Percentiles rank a stretch among this genome's conserved stretches.
Conservation (phyloP, 2,888 invertebrate species). For the Parnassius orleans region DNA sequence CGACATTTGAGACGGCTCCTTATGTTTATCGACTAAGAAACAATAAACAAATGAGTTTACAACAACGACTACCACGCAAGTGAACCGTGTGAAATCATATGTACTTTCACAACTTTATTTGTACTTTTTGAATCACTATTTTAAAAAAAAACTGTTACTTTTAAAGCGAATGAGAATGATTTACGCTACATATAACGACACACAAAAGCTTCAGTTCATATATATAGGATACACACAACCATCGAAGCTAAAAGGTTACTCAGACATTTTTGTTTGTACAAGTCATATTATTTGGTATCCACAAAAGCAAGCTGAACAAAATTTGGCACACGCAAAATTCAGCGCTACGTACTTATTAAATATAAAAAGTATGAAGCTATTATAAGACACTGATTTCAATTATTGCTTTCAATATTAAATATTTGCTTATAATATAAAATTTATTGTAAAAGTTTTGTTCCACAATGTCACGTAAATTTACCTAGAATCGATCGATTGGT, state of each 20-base stretch:
- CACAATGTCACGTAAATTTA: conserved; percentile 14
- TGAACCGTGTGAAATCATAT: conserved; percentile 29
- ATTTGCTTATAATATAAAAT: conserved; percentile 13
- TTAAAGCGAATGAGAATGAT: conserved; percentile 4
- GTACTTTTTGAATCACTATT: conserved; percentile 74
- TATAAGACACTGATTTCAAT: conserved; percentile 28
- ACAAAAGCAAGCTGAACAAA: conserved; percentile 30
- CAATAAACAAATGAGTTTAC: conserved; percentile 19
- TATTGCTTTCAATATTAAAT: conserved; percentile 23
- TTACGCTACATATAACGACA: conserved; percentile 5
- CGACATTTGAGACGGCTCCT: not conserved
- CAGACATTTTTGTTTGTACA: conserved; percentile 18
- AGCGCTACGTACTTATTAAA: conserved; percentile 4
- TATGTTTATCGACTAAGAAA: conserved; percentile 14
- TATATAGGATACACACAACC: conserved; percentile 39
- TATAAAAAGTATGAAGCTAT: conserved; percentile 9
- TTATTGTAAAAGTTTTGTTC: conserved; percentile 14
- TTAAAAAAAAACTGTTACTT: conserved; percentile 41
- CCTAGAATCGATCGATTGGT: conserved; percentile 48
- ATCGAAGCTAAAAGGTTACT: conserved; percentile 29
- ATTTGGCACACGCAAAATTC: conserved; percentile 23
- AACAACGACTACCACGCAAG: conserved; percentile 16
- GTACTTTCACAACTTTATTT: conserved; percentile 56
- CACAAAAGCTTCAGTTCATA: conserved; percentile 9
- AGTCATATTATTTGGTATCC: conserved; percentile 21